Base-by-base conservation (phyloP, 2,797 vertebrate species). In the Meda fulgida region DNA sequence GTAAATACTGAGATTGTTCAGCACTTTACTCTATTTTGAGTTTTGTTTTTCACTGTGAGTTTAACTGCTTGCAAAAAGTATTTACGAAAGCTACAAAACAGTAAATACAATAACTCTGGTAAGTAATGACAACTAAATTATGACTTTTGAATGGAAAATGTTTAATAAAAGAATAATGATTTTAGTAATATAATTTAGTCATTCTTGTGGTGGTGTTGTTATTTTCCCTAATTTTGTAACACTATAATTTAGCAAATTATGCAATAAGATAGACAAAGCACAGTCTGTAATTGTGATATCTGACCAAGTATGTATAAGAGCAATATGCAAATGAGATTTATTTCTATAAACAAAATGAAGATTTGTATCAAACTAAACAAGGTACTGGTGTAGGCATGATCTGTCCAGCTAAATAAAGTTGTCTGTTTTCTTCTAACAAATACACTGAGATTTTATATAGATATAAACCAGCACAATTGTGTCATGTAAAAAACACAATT, bases 241-340 rank as follows among this genome's bases (percentile, higher is more conserved):
- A 36, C 18, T 67, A 16, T 72, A 19, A 48, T 23, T 76, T 76
- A 23, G 51, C 5, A 55, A 76, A 76, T 53, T 13, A 53, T 36
- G 51, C 21, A n/a, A 38, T n/a, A 38, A 38, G 31, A 36, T 13
- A 79, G 70, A 65, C 11, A n/a, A 78, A 43, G 43, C n/a, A 11
- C 7, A 19, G 73, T 13, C 38, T 80, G 31, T 85, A 84, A 66
- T 43, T 81, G 71, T 81, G 63, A 77, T 51, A 48, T 85, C 48
- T 51, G 73, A 87, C 78, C 83, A 90, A 85, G 87, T 89, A 72
- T 75, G 81, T 87, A 86, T 87, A 83, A 79, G 80, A 86, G 87
- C 26, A 85, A 89, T 72, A 71, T 46, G 69, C 53, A 86, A 77
- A 69, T 85, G n/a, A 38, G 67, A 55, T 73, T 19, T 78, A 60